These are phyloP conservation scores for Eudasyphora cyanicolor DNA, from an alignment of 2,888 invertebrate genomes.

Conservation along the genomic window DNA sequence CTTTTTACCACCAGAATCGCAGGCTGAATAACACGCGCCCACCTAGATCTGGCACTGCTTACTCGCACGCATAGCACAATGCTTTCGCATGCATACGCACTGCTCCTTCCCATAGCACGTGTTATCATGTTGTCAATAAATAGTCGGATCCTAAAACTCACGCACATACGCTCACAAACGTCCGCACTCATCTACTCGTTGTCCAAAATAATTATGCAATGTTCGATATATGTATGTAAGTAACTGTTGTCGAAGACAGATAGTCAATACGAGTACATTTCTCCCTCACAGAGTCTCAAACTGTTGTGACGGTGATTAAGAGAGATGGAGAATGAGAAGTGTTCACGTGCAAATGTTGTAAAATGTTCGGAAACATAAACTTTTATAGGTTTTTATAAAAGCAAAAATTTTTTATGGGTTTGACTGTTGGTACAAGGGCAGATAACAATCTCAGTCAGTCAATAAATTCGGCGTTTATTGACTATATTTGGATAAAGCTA, in stretches of 20 bases:
- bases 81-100: background rate
- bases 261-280: background rate
- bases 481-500: slow-evolving; percentile 19
- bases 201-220: background rate
- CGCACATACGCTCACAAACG: background rate
- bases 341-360: slow-evolving; percentile 20
- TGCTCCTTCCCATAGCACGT: background rate
- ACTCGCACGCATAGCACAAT: no score
- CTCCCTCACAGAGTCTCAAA: no score
- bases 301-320: background rate
- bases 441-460: slow-evolving; percentile 14
- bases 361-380: slow-evolving; percentile 12
- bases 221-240: background rate
- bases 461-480: slow-evolving; percentile 35
- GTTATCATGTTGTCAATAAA: slow-evolving; percentile 28
- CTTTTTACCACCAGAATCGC: no score
- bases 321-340: background rate
- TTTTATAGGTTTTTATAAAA: slow-evolving; percentile 1
- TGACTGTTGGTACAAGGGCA: background rate
- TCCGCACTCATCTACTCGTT: no score
- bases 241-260: background rate
- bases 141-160: background rate
- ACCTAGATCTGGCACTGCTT: no score
- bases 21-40: no score
- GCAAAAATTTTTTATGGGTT: background rate